Percentiles rank a stretch among this genome's conserved stretches.
Evolutionary conservation across 1,140 invertebrate genomes (phyloP).

Genomic region (Zaprionus taronus): DNA sequence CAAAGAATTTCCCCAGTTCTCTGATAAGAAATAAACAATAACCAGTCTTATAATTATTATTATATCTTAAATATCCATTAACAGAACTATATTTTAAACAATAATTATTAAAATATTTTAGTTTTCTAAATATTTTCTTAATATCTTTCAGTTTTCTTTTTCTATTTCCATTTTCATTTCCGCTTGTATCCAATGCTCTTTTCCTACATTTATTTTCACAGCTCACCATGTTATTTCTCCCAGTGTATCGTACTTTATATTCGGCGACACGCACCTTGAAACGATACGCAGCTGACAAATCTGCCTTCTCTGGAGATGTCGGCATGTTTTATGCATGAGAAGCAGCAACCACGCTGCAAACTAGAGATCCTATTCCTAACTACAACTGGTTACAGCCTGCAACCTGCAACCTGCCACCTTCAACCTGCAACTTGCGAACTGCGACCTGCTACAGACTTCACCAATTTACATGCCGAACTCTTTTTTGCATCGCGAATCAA

Average conservation of each 20-base stretch:
- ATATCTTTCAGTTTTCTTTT: neutral
- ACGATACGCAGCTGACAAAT: conserved; percentile 26
- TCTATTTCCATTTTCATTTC: neutral
- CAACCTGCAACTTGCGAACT: conserved; percentile 10
- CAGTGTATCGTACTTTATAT: conserved; percentile 1
- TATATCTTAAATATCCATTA: neutral
- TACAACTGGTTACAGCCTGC: conserved; percentile 20
- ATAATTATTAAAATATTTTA: neutral
- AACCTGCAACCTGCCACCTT: conserved; percentile 20
- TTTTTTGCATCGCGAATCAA: conserved; percentile 34
- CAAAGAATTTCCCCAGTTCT: neutral
- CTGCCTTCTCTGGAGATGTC: conserved; percentile 23
- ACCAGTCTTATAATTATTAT: neutral
- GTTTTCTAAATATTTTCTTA: neutral
- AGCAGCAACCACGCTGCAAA: conserved; percentile 20
- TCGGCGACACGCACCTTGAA: neutral
- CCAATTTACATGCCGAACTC: conserved; percentile 65
- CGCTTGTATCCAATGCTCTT: neutral
- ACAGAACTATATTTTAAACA: neutral
- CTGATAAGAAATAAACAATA: neutral
- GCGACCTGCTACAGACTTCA: conserved; percentile 13
- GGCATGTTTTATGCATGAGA: conserved; percentile 44
- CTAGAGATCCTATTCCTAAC: conserved; percentile 11
- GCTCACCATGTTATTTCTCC: neutral
- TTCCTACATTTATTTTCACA: neutral